Evolutionary conservation across 2,888 invertebrate species (phyloP), one percentile per base, ranked within the genome.

Genomic region (Apotomis betuletana): DNA sequence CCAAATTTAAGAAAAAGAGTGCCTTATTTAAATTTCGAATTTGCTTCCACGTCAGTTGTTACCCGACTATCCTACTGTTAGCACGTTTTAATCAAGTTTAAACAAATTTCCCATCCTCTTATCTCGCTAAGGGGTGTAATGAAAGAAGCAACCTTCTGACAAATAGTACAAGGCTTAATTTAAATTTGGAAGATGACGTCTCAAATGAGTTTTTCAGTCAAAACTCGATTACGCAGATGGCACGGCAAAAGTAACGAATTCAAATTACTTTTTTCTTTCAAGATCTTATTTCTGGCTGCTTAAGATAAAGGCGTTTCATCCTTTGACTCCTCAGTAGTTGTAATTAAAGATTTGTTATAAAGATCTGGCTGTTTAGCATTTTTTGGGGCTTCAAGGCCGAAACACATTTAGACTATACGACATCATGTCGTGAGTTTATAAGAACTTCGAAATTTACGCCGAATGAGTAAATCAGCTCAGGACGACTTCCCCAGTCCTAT

Each of bases 221-320:
- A 13, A 51, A n/a, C n/a, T 86, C 87, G 87, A 86, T 86, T 87
- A 85, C 84, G 77, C 89, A 89, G 89, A 88, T 87, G 88, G 85
- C 82, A 81, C 79, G 74, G 76, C 74, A 80, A 77, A 79, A 80
- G 81, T 86, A 85, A 86, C 84, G 83, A 86, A 89, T 88, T 90
- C 83, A 86, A 90, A 89, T 87, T 81, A 86, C 84, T 87, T 83
- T 74, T 73, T 75, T 63, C 51, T 77, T 72, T 77, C 75, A 67
- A 76, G 74, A 81, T 81, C 78, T 77, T 79, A 79, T 82, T 77
- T 78, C 75, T 73, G 79, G 83, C 85, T 85, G 87, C 84, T 75
- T 74, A 76, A 84, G 86, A 87, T 88, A 87, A 86, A 77, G 87
- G 85, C 80, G 82, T 79, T 87, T 87, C 86, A 85, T 85, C 82